A percentile compares a stretch with the other conserved stretches of the same genome.
Evolutionary conservation across 2,888 invertebrate species (phyloP).

Genomic region (Rhodophaea formosa): DNA sequence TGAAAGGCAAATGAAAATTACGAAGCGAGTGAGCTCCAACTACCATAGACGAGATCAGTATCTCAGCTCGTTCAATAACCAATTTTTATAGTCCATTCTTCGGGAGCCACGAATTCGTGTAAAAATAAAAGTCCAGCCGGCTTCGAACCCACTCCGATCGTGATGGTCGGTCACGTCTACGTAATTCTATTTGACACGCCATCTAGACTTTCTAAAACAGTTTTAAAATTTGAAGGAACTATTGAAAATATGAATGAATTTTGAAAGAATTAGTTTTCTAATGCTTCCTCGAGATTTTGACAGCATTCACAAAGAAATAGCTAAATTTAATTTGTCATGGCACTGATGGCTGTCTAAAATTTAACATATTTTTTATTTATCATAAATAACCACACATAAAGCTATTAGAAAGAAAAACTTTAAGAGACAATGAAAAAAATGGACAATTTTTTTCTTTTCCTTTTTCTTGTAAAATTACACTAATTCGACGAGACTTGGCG

Average conservation of each 20-base stretch:
- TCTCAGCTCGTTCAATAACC: slow-evolving; percentile 3
- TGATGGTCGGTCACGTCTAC: slow-evolving; percentile 54
- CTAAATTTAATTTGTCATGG: background rate
- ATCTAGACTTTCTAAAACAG: slow-evolving; percentile 10
- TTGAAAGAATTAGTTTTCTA: background rate
- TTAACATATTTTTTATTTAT: too few species aligned
- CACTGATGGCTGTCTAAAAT: too few species aligned
- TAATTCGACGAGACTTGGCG: too few species aligned
- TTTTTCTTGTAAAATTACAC: too few species aligned
- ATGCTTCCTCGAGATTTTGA: background rate
- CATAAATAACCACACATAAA: too few species aligned
- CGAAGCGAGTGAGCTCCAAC: background rate
- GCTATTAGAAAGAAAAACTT: too few species aligned
- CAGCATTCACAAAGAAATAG: too few species aligned
- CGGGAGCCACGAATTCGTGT: slow-evolving; percentile 13
- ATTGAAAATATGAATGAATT: background rate
- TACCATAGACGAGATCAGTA: background rate
- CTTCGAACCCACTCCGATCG: slow-evolving; percentile 41
- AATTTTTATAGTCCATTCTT: slow-evolving; percentile 14
- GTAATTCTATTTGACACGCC: slow-evolving; percentile 53
- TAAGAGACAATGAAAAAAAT: too few species aligned
- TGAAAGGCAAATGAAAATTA: background rate
- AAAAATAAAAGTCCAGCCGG: slow-evolving; percentile 38
- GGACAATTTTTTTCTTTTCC: too few species aligned
- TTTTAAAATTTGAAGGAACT: background rate